Conservation (phyloP, 2,797 vertebrate species). For the Avahi laniger region DNA sequence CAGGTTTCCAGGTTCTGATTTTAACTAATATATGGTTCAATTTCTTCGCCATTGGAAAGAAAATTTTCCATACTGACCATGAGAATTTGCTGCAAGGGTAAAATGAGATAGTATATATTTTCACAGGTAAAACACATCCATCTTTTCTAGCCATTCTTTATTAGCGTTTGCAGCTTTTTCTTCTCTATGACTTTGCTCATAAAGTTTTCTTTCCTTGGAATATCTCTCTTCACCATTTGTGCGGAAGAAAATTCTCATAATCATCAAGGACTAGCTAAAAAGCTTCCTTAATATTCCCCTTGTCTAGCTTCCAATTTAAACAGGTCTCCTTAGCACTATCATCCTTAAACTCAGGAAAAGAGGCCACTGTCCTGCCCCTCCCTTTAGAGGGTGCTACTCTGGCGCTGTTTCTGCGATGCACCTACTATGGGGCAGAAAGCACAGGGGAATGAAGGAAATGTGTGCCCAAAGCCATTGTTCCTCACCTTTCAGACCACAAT, state of each 20-base stretch:
- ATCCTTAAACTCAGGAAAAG: not conserved
- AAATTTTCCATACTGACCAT: not conserved
- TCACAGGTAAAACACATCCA: not conserved
- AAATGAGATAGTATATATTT: constrained; percentile 26
- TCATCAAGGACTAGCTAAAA: not conserved
- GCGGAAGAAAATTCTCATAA: not conserved
- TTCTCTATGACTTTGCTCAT: not conserved
- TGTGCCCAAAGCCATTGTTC: not conserved
- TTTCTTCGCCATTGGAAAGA: constrained; percentile 30
- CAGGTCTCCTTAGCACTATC: not conserved
- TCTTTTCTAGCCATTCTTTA: not conserved
- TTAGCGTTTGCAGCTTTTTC: constrained; percentile 15
- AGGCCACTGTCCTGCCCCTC: not conserved
- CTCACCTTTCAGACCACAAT: not conserved
- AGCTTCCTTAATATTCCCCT: not conserved
- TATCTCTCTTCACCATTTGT: not conserved
- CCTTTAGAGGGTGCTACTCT: not conserved
- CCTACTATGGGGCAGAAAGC: not conserved
- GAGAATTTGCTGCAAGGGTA: constrained; percentile 17
- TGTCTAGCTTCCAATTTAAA: not conserved
- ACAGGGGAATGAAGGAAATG: not conserved
- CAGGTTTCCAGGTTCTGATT: not conserved
- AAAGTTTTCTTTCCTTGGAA: not conserved
- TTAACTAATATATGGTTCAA: not conserved
- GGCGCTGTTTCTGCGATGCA: not conserved